Evolutionary conservation across 2,888 invertebrate genomes (phyloP), one percentile per base, ranked within the genome.

Genomic region (Drosophila fulvimacula): DNA sequence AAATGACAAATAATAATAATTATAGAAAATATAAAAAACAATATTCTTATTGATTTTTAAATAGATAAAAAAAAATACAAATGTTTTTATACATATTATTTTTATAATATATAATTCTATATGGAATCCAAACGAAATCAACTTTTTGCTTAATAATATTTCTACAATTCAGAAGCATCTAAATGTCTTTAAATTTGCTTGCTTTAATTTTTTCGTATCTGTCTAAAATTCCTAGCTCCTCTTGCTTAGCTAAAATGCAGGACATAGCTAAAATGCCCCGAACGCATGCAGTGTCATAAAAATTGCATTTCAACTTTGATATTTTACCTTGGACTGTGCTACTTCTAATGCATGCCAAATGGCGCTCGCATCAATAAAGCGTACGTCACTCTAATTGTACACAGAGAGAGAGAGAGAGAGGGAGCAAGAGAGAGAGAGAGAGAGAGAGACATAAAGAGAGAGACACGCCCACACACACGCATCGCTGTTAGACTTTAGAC

Each of bases 381-480:
- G 83, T 88, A 66, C 83, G 88, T 88, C 83, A 83, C 88, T 84
- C 72, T 87, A 80, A 82, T 82, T 86, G 87, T 89, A 73, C 74
- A 70, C 52, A 72, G 41, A 63, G 48, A 21, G n/a, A 11, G 5
- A 24, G 4, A 30, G 2, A 24, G 2, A 24, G n/a, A n/a, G n/a
- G n/a, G n/a, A n/a, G n/a, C n/a, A n/a, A n/a, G 5, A 24, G 6
- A 30, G 6, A 30, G 6, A 30, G 27, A 27, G 3, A 3, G 3
- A 27, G 2, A 27, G 3, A 27, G 3, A 27, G 5, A 19, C n/a
- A 6, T 21, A 30, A 70, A 61, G 55, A 64, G 41, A 10, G 34
- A 38, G 41, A 39, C 13, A 21, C 41, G 11, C 10, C 5, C 42
- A 34, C 57, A 42, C 56, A 52, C 41, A 17, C 41, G 5, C 30